phyloP scores from a whole-genome alignment of 2,797 vertebrate species.

The Xyrichtys novacula region DNA sequence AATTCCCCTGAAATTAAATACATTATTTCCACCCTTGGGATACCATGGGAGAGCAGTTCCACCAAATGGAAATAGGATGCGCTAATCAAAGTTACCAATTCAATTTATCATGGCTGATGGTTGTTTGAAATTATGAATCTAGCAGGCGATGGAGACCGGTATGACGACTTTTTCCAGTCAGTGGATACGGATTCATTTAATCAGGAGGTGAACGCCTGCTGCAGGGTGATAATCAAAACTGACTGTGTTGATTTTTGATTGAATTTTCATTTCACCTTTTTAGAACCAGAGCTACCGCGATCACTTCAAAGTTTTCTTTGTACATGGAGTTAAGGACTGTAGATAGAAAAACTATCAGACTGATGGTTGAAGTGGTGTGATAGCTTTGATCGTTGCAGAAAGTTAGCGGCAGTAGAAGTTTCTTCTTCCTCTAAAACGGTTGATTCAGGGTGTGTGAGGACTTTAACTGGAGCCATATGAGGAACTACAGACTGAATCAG shows the following conservation, averaged over 20 bases:
- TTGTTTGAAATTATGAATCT: conserved; percentile 42
- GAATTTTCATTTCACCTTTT: conserved; percentile 39
- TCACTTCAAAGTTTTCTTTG: conserved; percentile 1
- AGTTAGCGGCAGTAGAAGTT: neutral
- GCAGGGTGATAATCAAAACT: conserved; percentile 32
- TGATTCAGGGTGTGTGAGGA: neutral
- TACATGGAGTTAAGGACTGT: neutral
- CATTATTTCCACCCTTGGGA: conserved; percentile 33
- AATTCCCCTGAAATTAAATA: conserved; percentile 32
- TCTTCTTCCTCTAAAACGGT: neutral
- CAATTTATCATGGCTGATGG: conserved; percentile 45
- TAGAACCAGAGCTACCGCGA: conserved; percentile 5
- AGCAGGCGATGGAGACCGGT: conserved; percentile 13
- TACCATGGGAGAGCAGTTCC: conserved; percentile 8
- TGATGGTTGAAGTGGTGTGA: too few relatives aligned
- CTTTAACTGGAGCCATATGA: neutral
- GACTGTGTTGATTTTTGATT: conserved; percentile 23
- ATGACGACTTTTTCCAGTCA: neutral
- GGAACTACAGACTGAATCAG: neutral
- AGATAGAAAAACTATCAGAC: neutral
- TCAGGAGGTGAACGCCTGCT: conserved; percentile 23
- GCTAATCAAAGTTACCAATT: conserved; percentile 23
- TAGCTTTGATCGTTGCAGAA: neutral
- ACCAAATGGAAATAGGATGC: conserved; percentile 17
- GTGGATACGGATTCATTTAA: conserved; percentile 32